Conservation (phyloP, 2,797 vertebrate genomes). For the Acrossocheilus wenchowensis region DNA sequence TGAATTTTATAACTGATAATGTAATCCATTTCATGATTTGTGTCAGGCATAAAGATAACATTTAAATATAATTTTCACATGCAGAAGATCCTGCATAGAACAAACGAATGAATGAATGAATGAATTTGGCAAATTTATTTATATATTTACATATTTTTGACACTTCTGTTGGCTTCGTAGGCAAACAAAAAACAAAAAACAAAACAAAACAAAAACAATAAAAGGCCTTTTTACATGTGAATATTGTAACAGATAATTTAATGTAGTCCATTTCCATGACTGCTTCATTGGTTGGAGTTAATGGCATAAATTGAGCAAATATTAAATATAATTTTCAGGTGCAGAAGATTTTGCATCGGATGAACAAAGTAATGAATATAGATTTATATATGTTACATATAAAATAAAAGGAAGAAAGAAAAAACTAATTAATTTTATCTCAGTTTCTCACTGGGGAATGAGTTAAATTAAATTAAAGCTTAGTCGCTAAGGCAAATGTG, state of each 20-base stretch:
- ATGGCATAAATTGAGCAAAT: not conserved
- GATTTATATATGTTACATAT: slow-evolving; percentile 28
- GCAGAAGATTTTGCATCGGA: slow-evolving; percentile 1
- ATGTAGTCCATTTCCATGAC: not conserved
- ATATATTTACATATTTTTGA: not conserved
- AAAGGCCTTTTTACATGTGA: not conserved
- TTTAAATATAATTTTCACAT: no score
- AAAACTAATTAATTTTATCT: slow-evolving; percentile 77
- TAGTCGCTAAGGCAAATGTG: slow-evolving; percentile 51
- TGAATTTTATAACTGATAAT: no score
- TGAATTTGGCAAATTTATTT: no score
- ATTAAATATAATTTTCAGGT: not conserved
- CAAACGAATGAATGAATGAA: no score
- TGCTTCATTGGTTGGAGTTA: not conserved
- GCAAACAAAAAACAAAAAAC: not conserved
- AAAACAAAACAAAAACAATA: not conserved
- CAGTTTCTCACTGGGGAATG: slow-evolving; percentile 61
- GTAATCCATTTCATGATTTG: no score
- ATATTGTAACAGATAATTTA: not conserved
- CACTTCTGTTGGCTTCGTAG: not conserved
- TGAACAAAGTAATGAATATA: slow-evolving; percentile 23
- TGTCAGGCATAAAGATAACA: no score
- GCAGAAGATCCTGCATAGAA: no score
- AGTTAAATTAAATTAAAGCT: slow-evolving; percentile 71
- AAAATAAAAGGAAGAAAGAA: not conserved